phyloP scores from a whole-genome alignment of 2,113 vertebrate species.

The Ifrita kowaldi region DNA sequence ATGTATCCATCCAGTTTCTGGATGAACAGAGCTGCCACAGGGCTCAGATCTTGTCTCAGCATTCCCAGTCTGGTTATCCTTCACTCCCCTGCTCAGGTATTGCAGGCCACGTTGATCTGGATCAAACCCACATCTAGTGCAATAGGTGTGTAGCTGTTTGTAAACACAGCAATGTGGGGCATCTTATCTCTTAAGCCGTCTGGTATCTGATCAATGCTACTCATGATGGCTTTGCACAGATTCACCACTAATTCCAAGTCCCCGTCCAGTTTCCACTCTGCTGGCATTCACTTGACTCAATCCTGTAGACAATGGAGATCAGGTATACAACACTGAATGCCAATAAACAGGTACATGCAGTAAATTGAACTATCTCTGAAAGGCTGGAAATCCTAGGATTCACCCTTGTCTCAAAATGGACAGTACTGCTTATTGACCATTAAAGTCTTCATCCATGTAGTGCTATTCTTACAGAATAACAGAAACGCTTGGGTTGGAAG shows the following conservation, averaged over 20 bases:
- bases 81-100: accelerated
- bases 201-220: neutral
- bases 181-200: neutral
- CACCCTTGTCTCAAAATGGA: neutral
- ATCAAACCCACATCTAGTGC: neutral
- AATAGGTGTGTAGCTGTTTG: neutral
- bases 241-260: neutral
- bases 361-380: neutral
- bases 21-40: neutral
- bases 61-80: neutral
- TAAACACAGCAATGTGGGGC: neutral
- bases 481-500: neutral
- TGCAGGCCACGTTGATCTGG: neutral
- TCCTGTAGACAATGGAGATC: neutral
- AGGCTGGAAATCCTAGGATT: neutral
- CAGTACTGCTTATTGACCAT: neutral
- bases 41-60: neutral
- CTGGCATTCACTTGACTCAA: neutral
- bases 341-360: neutral
- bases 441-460: neutral
- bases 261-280: neutral
- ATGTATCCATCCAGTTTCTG: neutral
- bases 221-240: neutral
- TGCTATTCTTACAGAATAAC: neutral
- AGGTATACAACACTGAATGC: neutral